Conservation (phyloP, 2,888 invertebrate genomes). For the Muschampia plurimacula region DNA sequence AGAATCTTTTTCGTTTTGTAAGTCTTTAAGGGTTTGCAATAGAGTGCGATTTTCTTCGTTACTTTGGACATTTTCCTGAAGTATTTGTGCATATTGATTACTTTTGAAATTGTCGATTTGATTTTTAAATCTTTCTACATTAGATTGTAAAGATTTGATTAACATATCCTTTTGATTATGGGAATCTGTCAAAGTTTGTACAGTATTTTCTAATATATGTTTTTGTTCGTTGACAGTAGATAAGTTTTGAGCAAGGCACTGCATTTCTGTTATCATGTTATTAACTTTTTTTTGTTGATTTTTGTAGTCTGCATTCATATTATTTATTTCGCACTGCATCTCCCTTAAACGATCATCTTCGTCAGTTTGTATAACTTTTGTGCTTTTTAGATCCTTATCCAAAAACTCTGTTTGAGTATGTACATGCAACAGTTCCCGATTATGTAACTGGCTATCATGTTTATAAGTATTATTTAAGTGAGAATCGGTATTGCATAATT, state of each 20-base stretch:
- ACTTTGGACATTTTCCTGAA: slow-evolving; percentile 58
- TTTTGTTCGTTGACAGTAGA: slow-evolving; percentile 69
- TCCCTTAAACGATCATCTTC: slow-evolving; percentile 51
- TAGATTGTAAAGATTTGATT: slow-evolving; percentile 55
- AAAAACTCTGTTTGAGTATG: slow-evolving; percentile 61
- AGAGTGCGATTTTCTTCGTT: slow-evolving; percentile 76
- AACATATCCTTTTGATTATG: slow-evolving; percentile 63
- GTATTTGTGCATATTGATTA: slow-evolving; percentile 53
- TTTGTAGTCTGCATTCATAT: slow-evolving; percentile 54
- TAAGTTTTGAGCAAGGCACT: slow-evolving; percentile 60
- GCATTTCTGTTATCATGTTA: slow-evolving; percentile 59
- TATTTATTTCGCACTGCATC: slow-evolving; percentile 52
- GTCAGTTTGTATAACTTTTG: slow-evolving; percentile 64
- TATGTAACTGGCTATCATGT: slow-evolving; percentile 35
- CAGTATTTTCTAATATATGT: slow-evolving; percentile 59
- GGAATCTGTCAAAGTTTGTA: slow-evolving; percentile 60
- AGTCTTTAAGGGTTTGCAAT: slow-evolving; percentile 64
- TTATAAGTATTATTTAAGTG: background rate
- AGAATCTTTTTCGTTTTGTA: slow-evolving; percentile 74
- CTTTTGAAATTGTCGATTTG: slow-evolving; percentile 57
- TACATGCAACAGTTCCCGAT: slow-evolving; percentile 46
- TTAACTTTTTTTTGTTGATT: slow-evolving; percentile 64
- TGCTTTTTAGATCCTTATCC: slow-evolving; percentile 45
- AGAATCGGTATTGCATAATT: slow-evolving; percentile 37
- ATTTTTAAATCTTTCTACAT: slow-evolving; percentile 57